A percentile compares a stretch with the other conserved stretches of the same genome.
These are phyloP conservation scores for Craniophora ligustri DNA, from an alignment of 2,888 invertebrate species.

Conservation along the genomic window DNA sequence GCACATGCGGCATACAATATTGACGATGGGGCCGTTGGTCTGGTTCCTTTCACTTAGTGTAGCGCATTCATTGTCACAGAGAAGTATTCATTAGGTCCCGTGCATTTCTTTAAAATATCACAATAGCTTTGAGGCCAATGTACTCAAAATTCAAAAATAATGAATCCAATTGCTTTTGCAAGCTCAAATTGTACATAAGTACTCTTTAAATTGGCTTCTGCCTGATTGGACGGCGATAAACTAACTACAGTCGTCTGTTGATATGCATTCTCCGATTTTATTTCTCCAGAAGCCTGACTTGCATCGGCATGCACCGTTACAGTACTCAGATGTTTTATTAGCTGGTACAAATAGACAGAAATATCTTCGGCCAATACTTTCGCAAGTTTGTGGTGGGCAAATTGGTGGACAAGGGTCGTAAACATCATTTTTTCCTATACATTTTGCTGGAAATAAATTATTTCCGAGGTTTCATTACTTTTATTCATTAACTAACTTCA, in stretches of 20 bases:
- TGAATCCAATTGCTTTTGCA: too few species aligned
- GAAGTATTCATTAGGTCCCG: slow-evolving; percentile 63
- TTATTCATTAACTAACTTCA: too few species aligned
- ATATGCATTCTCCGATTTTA: slow-evolving; percentile 47
- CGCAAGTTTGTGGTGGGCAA: slow-evolving; percentile 60
- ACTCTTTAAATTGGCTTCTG: too few species aligned
- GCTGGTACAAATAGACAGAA: slow-evolving; percentile 24
- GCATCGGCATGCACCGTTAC: slow-evolving; percentile 57
- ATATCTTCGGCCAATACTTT: slow-evolving; percentile 39
- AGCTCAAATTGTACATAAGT: too few species aligned
- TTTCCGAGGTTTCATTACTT: neutral
- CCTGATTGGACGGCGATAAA: slow-evolving; percentile 19
- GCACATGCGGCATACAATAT: slow-evolving; percentile 62
- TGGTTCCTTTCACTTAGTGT: slow-evolving; percentile 57
- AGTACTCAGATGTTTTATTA: slow-evolving; percentile 14
- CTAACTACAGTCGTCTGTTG: slow-evolving; percentile 51
- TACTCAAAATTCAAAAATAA: too few species aligned
- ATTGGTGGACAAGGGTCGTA: slow-evolving; percentile 46
- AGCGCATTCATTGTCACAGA: slow-evolving; percentile 72
- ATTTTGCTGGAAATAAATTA: slow-evolving; percentile 5
- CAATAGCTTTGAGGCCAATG: too few species aligned
- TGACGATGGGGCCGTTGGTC: slow-evolving; percentile 61
- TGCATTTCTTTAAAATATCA: slow-evolving; percentile 28
- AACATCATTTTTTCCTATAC: slow-evolving; percentile 39
- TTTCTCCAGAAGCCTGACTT: slow-evolving; percentile 57